A percentile compares a stretch with the other conserved stretches of the same genome.
Evolutionary conservation across 2,888 invertebrate genomes (phyloP).

Genomic region (Drosophila trichaetosa): DNA sequence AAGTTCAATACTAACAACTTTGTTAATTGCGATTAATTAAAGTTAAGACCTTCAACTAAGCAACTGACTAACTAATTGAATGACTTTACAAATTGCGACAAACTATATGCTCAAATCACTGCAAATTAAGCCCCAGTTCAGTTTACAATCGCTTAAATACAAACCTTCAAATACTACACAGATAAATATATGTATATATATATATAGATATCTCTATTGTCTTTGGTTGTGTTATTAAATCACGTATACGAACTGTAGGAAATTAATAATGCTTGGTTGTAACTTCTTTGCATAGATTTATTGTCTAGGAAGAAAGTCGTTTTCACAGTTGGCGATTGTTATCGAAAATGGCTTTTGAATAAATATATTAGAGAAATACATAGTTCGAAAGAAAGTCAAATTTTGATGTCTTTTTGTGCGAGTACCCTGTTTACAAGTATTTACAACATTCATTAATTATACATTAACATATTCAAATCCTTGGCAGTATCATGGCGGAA

Average conservation of each 20-base stretch:
- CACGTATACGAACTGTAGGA: neutral
- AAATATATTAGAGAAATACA: conserved; percentile 39
- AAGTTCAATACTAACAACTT: conserved; percentile 12
- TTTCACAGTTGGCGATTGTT: conserved; percentile 36
- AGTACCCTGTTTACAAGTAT: conserved; percentile 73
- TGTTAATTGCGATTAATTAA: conserved; percentile 37
- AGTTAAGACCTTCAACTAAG: conserved; percentile 32
- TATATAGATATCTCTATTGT: neutral
- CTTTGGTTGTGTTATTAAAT: neutral
- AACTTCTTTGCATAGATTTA: conserved; percentile 48
- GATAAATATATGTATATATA: neutral
- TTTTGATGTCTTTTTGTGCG: conserved; percentile 61
- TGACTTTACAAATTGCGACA: conserved; percentile 37
- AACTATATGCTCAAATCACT: conserved; percentile 33
- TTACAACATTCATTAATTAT: conserved; percentile 44
- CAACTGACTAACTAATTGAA: conserved; percentile 40
- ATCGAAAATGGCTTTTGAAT: conserved; percentile 51
- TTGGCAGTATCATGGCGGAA: conserved; percentile 59
- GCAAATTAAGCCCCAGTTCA: neutral
- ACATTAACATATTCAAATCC: conserved; percentile 17
- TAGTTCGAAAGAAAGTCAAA: conserved; percentile 40
- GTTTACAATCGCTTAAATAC: neutral
- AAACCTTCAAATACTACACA: conserved; percentile 15
- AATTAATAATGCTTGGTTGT: neutral
- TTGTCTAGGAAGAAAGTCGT: conserved; percentile 56